Evolutionary conservation across 2,888 invertebrate species (phyloP).

Genomic region (Linnaemya vulpina): DNA sequence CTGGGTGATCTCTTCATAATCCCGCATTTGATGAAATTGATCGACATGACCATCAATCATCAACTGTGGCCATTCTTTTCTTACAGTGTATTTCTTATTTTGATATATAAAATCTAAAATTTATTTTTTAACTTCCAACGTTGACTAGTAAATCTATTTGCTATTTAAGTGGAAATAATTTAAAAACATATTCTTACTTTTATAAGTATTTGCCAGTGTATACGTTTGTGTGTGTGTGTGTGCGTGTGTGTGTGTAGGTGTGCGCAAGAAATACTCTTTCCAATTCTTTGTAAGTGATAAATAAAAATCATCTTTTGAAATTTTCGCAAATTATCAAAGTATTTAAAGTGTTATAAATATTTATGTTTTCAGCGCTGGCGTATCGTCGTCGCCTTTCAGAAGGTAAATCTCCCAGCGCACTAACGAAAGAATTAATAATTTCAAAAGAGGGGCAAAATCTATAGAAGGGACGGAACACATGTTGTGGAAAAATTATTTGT

Average conservation of each 20-base stretch:
- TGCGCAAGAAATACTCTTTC: neutral
- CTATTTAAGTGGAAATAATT: neutral
- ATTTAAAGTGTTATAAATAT: slow-evolving; percentile 69
- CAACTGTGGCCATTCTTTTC: slow-evolving; percentile 20
- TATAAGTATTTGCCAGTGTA: neutral
- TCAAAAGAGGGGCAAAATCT: neutral
- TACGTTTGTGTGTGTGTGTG: too few relatives aligned
- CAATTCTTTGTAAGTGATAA: slow-evolving; percentile 30
- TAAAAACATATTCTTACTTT: neutral
- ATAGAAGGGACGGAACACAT: slow-evolving; percentile 18
- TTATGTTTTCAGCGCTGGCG: slow-evolving; percentile 55
- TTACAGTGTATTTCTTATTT: slow-evolving; percentile 16
- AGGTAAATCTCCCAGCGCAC: neutral
- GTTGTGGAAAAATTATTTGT: slow-evolving; percentile 47
- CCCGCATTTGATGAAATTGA: slow-evolving; percentile 42
- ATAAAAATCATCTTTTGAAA: slow-evolving; percentile 69
- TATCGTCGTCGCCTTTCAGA: slow-evolving; percentile 41
- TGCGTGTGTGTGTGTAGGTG: too few relatives aligned
- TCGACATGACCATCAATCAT: slow-evolving; percentile 52
- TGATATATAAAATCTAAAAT: neutral
- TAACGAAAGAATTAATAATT: neutral
- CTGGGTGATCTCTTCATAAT: slow-evolving; percentile 66
- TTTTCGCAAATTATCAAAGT: slow-evolving; percentile 71
- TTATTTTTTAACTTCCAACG: neutral
- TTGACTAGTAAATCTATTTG: neutral